Evolutionary conservation across 2,888 invertebrate species (phyloP), one percentile per base, ranked within the genome.

Genomic region (Phyto melanocephala): DNA sequence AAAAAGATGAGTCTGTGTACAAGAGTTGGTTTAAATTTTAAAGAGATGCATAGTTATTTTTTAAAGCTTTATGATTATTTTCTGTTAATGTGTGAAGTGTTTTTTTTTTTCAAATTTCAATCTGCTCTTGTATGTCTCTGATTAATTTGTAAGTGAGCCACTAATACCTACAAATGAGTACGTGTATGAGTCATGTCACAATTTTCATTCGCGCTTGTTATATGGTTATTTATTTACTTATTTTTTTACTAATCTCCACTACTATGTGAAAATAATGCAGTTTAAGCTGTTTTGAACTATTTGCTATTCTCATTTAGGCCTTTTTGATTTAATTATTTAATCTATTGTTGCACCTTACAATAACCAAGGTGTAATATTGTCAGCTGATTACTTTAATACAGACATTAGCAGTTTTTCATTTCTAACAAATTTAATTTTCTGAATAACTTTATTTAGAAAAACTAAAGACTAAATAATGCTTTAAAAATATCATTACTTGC

Each of bases 131-230:
- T 37, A 35, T 50, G 22, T 5, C 35, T 35, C 45, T 24, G 47
- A 37, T 35, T 60, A 65, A 65, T 75, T 45, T 56, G 22, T 50
- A 75, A 56, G 24, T 65, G 56, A 75, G 56, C 75, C 65, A 75
- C 37, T 56, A 75, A 75, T 47, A 5, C 37, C 7, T 50, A 10
- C 1, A 22, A 13, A 50, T 10, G 5, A n/a, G 24, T 52, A 52
- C 47, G n/a, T 22, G 28, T 70, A 58, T 71, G 68, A 40, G 33
- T 70, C 68, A 71, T 71, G 28, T 71, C 11, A 24, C 11, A 60
- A 47, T 17, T 17, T 20, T 47, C 2, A 3, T 47, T n/a, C 13
- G n/a, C 1, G 15, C 17, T 47, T 17, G 2, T 8, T 10, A 20
- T 20, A 24, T 2, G 24, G n/a, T 2, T 28, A 20, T 54, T 28